A percentile compares a stretch with the other conserved stretches of the same genome.
Evolutionary conservation across 2,888 invertebrate species (phyloP).

Genomic region (Volucella inflata): DNA sequence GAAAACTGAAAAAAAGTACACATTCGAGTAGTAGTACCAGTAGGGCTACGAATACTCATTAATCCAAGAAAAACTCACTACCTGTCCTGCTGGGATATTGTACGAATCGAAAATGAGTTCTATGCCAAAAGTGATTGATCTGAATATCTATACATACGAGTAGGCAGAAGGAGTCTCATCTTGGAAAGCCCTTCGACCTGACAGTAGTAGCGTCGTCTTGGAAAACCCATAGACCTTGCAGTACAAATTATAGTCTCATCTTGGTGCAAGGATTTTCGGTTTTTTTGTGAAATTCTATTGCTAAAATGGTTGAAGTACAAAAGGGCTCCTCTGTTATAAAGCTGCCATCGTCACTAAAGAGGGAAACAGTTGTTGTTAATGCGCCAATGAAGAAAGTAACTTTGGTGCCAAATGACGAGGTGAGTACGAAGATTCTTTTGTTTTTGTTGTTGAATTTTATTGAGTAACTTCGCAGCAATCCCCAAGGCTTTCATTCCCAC

Average conservation of each 20-base stretch:
- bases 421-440: constrained; percentile 77
- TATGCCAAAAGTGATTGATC: constrained; percentile 51
- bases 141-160: constrained; percentile 51
- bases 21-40: too few relatives aligned
- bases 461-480: constrained; percentile 13
- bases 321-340: constrained; percentile 82
- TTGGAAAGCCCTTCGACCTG: constrained; percentile 15
- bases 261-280: constrained; percentile 15
- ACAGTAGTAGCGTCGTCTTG: constrained; percentile 5
- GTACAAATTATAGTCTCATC: constrained; percentile 23
- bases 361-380: constrained; percentile 83
- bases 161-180: constrained; percentile 16
- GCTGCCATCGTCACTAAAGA: constrained; percentile 82
- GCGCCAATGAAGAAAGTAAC: constrained; percentile 84
- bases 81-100: constrained; percentile 8
- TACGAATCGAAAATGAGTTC: constrained; percentile 28
- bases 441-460: constrained; percentile 40
- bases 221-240: constrained; percentile 19
- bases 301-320: constrained; percentile 82
- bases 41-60: not conserved
- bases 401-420: constrained; percentile 83
- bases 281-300: constrained; percentile 17
- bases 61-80: not conserved
- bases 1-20: constrained; percentile 14
- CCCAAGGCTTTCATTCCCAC: not conserved